phyloP scores from a whole-genome alignment of 2,797 vertebrate genomes.

The Leptoclinus maculatus region DNA sequence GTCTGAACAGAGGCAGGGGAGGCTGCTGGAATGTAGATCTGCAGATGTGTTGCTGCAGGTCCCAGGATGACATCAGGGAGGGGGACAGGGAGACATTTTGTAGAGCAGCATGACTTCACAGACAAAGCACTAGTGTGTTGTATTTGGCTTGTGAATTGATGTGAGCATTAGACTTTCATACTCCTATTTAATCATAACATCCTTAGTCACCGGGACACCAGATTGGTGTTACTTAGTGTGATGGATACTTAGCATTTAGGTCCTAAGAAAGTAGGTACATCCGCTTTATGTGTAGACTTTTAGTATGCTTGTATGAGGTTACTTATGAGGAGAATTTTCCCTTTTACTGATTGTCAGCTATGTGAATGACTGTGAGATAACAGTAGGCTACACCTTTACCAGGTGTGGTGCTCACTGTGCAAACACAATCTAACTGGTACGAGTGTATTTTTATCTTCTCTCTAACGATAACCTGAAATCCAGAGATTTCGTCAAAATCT shows the following conservation, averaged over 20 bases:
- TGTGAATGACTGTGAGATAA: constrained; percentile 24
- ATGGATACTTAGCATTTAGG: not conserved
- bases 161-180: not conserved
- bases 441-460: not conserved
- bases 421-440: constrained; percentile 35
- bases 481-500: not conserved
- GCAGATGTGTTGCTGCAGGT: constrained; percentile 51
- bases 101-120: constrained; percentile 6
- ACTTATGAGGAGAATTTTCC: not conserved
- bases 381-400: constrained; percentile 16
- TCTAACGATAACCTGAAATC: not conserved
- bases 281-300: not conserved
- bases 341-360: constrained; percentile 1
- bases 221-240: not conserved
- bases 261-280: not conserved
- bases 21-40: constrained; percentile 75
- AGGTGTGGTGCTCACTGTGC: constrained; percentile 37
- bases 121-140: not conserved
- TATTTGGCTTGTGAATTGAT: not conserved
- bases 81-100: not conserved
- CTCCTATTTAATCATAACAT: not conserved
- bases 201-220: not conserved
- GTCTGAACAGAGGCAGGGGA: constrained; percentile 71
- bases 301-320: not conserved
- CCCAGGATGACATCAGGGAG: constrained; percentile 18